A percentile compares a stretch with the other conserved stretches of the same genome.
phyloP scores from a whole-genome alignment of 2,797 vertebrate genomes.

The Sebastes wilsoni region DNA sequence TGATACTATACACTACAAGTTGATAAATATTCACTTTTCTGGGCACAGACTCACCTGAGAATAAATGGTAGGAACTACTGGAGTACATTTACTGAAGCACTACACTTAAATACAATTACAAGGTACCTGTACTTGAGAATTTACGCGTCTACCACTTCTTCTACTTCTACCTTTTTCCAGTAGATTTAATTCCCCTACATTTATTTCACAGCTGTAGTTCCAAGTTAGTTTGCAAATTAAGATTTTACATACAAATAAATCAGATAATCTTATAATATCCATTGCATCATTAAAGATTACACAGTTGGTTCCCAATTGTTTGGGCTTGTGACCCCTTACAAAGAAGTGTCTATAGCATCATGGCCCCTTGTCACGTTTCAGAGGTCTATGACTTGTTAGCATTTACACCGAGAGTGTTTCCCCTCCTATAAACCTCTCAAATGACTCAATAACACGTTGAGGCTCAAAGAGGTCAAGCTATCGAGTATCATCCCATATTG shows the following conservation, averaged over 20 bases:
- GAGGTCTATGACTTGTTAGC: background rate
- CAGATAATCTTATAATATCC: background rate
- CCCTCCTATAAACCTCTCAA: background rate
- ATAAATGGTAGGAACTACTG: background rate
- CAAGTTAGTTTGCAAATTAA: no score
- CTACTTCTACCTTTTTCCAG: no score
- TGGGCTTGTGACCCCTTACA: background rate
- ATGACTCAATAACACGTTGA: background rate
- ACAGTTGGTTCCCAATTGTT: background rate
- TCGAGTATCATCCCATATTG: background rate
- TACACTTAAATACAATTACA: background rate
- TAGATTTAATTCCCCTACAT: background rate
- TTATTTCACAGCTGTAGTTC: background rate
- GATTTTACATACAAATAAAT: background rate
- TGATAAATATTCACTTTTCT: constrained; percentile 11
- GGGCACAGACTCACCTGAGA: background rate
- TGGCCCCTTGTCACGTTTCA: background rate
- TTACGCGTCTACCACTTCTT: background rate
- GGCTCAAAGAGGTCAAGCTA: background rate
- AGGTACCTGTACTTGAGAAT: background rate
- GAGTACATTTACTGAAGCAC: background rate
- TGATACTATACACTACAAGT: background rate
- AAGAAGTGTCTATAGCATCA: background rate
- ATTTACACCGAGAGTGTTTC: no score
- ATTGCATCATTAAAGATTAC: background rate